These are phyloP conservation scores for Folsomia candida DNA, from an alignment of 2,888 invertebrate genomes.

Conservation along the genomic window DNA sequence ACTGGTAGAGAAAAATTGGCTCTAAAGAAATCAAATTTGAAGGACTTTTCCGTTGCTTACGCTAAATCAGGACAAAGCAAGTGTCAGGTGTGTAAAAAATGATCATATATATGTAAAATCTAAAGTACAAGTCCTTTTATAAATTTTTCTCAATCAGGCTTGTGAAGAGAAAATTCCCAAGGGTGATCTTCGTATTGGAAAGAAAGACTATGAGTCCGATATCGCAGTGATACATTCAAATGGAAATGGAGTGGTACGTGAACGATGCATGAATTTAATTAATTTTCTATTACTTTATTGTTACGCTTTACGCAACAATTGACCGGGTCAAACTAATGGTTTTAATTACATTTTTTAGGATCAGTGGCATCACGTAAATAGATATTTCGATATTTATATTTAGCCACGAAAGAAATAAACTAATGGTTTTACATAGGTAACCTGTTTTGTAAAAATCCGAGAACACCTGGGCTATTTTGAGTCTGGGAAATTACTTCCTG, in stretches of 20 bases:
- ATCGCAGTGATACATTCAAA: conserved; percentile 78
- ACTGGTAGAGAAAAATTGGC: not conserved
- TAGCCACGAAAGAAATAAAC: no score
- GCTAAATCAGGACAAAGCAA: conserved; percentile 68
- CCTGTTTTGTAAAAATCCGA: conserved; percentile 80
- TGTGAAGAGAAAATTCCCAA: conserved; percentile 84
- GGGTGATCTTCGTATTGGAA: conserved; percentile 72
- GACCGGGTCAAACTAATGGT: no score
- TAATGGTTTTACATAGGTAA: no score
- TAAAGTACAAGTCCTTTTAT: conserved; percentile 53
- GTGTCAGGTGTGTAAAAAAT: not conserved
- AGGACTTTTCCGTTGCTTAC: conserved; percentile 76
- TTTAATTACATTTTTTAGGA: conserved; percentile 53
- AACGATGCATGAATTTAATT: not conserved
- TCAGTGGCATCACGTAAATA: conserved; percentile 85
- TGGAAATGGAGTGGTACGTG: conserved; percentile 55
- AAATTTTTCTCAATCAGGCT: conserved; percentile 63
- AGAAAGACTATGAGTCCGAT: conserved; percentile 79
- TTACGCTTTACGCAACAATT: no score
- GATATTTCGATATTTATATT: no score
- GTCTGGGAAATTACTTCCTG: conserved; percentile 71
- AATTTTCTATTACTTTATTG: not conserved
- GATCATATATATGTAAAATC: not conserved
- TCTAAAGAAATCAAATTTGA: not conserved
- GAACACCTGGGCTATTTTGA: conserved; percentile 69